Conservation (phyloP, 2,113 vertebrate species). For the Cercocebus atys region DNA sequence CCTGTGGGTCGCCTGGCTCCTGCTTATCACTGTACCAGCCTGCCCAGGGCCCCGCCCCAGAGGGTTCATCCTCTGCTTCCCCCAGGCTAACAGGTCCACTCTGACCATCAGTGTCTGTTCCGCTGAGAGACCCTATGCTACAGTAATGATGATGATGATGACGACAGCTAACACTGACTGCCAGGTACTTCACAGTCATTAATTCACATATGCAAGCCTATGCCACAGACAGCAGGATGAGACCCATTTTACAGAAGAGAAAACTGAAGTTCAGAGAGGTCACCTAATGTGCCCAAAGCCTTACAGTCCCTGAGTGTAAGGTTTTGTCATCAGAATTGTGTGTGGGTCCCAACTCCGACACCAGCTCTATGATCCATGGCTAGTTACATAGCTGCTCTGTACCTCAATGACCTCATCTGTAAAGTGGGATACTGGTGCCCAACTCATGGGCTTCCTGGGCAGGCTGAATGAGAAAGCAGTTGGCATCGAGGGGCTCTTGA, state of each 20-base stretch:
- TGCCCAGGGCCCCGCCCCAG: rapidly evolving
- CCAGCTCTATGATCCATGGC: neutral
- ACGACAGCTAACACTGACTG: neutral
- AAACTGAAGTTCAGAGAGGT: neutral
- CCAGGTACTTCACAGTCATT: neutral
- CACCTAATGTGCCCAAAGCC: neutral
- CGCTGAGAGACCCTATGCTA: neutral
- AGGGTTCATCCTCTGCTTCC: neutral
- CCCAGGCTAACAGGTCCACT: neutral
- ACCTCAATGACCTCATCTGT: neutral
- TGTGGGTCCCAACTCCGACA: neutral
- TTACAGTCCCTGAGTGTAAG: neutral
- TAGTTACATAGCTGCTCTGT: neutral
- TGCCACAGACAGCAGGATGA: neutral
- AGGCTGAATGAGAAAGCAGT: neutral
- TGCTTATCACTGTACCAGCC: neutral
- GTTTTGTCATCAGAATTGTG: neutral
- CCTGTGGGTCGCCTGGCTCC: neutral
- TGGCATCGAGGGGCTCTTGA: neutral
- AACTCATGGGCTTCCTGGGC: neutral
- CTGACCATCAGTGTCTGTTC: neutral
- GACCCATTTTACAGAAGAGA: rapidly evolving
- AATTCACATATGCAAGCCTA: neutral
- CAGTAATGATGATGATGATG: rapidly evolving
- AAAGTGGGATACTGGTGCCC: neutral